Evolutionary conservation across 2,797 vertebrate genomes (phyloP).

Genomic region (Parambassis ranga): DNA sequence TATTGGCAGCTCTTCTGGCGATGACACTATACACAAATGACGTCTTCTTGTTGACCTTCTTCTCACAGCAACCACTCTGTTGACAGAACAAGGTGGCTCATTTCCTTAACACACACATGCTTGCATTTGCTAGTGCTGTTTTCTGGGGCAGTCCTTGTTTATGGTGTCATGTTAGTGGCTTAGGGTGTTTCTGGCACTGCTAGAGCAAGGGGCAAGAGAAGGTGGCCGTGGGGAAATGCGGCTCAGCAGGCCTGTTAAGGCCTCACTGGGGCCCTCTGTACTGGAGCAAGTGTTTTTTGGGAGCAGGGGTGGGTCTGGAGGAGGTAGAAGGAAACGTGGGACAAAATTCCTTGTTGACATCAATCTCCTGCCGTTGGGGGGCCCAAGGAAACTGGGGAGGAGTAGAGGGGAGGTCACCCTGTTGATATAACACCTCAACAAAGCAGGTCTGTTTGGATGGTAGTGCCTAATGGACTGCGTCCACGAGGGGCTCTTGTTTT

Average conservation of each 20-base stretch:
- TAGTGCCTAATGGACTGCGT: constrained; percentile 74
- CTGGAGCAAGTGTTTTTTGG: constrained; percentile 75
- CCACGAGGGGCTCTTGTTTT: constrained; percentile 70
- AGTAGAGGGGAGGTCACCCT: constrained; percentile 75
- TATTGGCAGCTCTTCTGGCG: constrained; percentile 50
- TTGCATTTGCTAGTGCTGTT: constrained; percentile 46
- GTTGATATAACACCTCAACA: constrained; percentile 86
- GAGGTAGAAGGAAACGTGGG: constrained; percentile 74
- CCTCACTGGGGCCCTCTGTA: constrained; percentile 76
- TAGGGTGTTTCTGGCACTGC: constrained; percentile 70
- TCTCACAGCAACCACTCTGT: constrained; percentile 63
- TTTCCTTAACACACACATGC: constrained; percentile 55
- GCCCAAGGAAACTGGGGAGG: constrained; percentile 78
- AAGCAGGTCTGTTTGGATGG: constrained; percentile 82
- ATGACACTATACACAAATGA: constrained; percentile 65
- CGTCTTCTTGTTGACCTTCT: constrained; percentile 45
- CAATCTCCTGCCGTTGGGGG: constrained; percentile 83
- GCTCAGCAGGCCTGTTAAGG: constrained; percentile 66
- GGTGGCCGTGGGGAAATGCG: constrained; percentile 55
- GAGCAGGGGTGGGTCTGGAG: constrained; percentile 65
- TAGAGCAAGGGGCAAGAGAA: constrained; percentile 46
- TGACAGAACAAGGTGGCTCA: constrained; percentile 70
- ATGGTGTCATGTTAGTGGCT: constrained; percentile 65
- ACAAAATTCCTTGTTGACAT: constrained; percentile 84
- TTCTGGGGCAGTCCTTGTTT: constrained; percentile 71